phyloP scores from a whole-genome alignment of 2,888 invertebrate species.

The Synergus gifuensis region DNA sequence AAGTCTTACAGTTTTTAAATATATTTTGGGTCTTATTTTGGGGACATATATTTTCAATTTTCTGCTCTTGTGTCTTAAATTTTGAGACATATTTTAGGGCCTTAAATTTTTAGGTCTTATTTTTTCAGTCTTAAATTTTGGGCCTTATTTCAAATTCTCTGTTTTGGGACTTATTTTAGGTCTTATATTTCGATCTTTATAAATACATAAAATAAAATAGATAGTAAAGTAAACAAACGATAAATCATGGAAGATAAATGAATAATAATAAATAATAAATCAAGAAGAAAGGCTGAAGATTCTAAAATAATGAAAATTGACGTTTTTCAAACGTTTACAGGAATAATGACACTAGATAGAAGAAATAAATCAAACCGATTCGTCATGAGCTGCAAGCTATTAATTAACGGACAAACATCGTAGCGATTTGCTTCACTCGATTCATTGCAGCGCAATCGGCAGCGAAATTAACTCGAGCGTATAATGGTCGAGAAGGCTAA shows the following conservation, averaged over 20 bases:
- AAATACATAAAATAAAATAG: too few relatives aligned
- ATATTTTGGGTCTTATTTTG: too few relatives aligned
- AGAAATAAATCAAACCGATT: slow-evolving; percentile 17
- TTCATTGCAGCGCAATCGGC: slow-evolving; percentile 1
- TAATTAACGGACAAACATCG: slow-evolving; percentile 21
- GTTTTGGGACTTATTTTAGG: too few relatives aligned
- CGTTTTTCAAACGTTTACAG: not conserved
- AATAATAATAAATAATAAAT: not conserved
- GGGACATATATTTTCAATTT: too few relatives aligned
- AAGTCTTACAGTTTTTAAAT: too few relatives aligned
- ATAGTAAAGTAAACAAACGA: not conserved
- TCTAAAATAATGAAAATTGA: not conserved
- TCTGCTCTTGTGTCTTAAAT: too few relatives aligned
- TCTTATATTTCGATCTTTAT: too few relatives aligned
- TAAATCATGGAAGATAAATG: not conserved
- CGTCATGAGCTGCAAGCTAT: slow-evolving; percentile 8
- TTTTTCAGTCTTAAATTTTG: too few relatives aligned
- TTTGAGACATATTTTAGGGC: too few relatives aligned
- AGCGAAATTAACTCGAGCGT: slow-evolving; percentile 37
- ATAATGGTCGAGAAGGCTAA: slow-evolving; percentile 9
- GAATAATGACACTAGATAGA: not conserved
- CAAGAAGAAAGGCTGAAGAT: not conserved
- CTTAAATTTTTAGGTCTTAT: too few relatives aligned
- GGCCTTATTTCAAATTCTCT: too few relatives aligned
- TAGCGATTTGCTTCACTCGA: slow-evolving; percentile 9